Evolutionary conservation across 2,113 vertebrate genomes (phyloP).

Genomic region (Ursus arctos): DNA sequence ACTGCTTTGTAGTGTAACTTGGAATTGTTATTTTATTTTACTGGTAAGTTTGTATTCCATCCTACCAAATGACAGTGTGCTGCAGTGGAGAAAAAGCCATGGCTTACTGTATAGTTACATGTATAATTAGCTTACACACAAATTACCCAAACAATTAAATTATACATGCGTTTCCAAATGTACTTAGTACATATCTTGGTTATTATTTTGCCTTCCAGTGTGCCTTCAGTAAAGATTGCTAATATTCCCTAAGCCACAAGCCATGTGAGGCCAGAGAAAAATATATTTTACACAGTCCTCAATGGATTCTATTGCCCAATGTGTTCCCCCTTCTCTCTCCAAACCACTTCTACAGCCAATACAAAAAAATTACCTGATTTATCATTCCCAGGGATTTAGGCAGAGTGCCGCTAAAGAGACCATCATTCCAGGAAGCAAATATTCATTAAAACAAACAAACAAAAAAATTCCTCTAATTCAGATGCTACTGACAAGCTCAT

Average conservation of each 20-base stretch:
- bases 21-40: background rate
- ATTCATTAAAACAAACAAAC: background rate
- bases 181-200: background rate
- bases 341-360: background rate
- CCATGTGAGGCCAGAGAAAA: background rate
- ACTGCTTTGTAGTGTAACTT: background rate
- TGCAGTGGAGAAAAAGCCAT: background rate
- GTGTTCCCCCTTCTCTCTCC: background rate
- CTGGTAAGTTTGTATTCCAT: constrained; percentile 9
- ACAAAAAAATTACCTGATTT: background rate
- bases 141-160: constrained; percentile 42
- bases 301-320: background rate
- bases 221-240: background rate
- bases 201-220: background rate
- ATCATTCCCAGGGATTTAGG: background rate
- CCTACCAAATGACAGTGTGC: background rate
- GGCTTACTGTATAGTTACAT: background rate
- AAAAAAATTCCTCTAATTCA: constrained; percentile 13
- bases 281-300: background rate
- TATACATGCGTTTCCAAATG: background rate
- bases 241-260: background rate
- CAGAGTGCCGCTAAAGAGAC: background rate
- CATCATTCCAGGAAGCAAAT: background rate
- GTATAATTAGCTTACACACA: background rate
- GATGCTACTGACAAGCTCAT: background rate